Evolutionary conservation across 2,797 vertebrate genomes (phyloP), one percentile per base, ranked within the genome.

Genomic region (Lithobates sylvaticus): DNA sequence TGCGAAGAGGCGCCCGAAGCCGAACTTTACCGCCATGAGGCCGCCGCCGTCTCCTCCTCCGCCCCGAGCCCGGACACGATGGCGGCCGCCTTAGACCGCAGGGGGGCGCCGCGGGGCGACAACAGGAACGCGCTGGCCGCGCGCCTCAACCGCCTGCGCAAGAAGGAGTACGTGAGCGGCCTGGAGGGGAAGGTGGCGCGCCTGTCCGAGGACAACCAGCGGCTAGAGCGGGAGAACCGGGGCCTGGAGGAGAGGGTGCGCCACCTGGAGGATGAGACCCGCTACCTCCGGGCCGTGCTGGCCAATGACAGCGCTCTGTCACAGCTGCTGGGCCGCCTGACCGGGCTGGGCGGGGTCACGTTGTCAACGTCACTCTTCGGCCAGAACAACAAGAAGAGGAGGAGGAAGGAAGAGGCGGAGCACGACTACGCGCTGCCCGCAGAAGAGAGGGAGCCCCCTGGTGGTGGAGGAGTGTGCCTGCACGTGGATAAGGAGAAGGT

Each of bases 401-500:
- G 95, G 86, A 83, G 88, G 71, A 84, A 93, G 29, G 87, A 29
- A 2, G 29, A 91, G 89, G 91, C 92, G 89, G n/a, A 99, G 91
- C 98, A 99, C 12, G 97, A 99, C 94, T 99, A 99, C 89, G 97
- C 98, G 18, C 89, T 98, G 82, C 98, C 97, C 3, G 93, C 94
- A 91, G 86, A 76, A 0, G 50, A 85, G 88, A 84, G 86, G 61
- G 89, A 95, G 81, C 36, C 90, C 78, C n/a, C 64, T 32, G 76
- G 36, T 21, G 83, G 50, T 26, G 96, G 96, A 47, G 97, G 98
- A 68, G 93, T 99, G 89, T 99, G 98, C 92, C 96, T 99, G 76
- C 98, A 99, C 86, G 97, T 99, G 93, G 98, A 98, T 94, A 96
- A 96, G 94, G 96, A 98, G 92, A 97, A 96, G 86, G 96, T 99